Base-by-base conservation (phyloP, 2,113 vertebrate genomes). In the Canis aureus region DNA sequence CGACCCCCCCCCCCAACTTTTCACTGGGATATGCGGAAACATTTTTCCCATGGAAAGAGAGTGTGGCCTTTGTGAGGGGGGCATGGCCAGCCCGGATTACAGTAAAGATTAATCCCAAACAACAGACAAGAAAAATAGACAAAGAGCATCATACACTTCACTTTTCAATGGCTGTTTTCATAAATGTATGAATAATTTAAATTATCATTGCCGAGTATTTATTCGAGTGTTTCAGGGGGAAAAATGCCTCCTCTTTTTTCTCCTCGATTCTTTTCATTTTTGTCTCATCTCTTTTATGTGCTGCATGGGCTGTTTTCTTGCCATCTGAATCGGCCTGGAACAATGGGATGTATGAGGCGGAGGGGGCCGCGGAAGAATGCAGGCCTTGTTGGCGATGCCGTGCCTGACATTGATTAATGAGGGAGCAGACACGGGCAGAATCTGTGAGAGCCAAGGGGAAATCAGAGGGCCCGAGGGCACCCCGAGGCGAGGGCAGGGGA, bases 131-230 rank as follows among this genome's bases (percentile, higher is more conserved):
- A 98, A 98, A 97, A 98, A 98, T 98, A 99, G 99, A 99, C 99
- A 99, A 99, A 99, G 99, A 99, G 98, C 98, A 99, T 99, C 98
- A 99, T 99, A 99, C 99, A 99, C 98, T 98, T 98, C 96, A 97
- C 98, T 95, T 98, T 98, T 99, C 99, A 99, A 99, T 99, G 99
- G 99, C 98, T 98, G 99, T 99, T 99, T 99, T 99, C 99, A 99
- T 99, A 98, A 99, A 98, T 99, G 98, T 99, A 99, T 99, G 99
- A 99, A 99, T 99, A 99, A 99, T 99, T 99, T 99, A 99, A 99
- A 99, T 98, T 98, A 99, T 99, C 98, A 99, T 99, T 99, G 98
- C 99, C 20, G 97, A 98, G 98, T 98, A 99, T 99, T 99, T 99
- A 98, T 99, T 98, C 96, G 98, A 99, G 98, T 98, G 98, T 99